A percentile compares a stretch with the other conserved stretches of the same genome.
Conservation (phyloP, 2,113 vertebrate species). For the Microtus oregoni region DNA sequence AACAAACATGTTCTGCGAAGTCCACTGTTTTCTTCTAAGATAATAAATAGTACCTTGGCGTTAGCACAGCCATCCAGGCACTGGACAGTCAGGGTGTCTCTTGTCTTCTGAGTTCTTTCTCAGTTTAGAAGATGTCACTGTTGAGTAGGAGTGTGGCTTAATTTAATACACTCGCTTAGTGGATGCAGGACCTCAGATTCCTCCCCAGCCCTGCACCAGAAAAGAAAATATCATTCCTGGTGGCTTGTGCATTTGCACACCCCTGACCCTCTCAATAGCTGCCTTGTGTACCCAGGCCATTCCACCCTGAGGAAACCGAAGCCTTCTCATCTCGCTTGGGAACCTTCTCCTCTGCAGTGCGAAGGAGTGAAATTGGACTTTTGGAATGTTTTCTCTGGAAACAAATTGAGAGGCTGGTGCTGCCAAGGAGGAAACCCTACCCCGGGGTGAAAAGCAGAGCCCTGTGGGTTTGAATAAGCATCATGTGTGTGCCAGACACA, state of each 20-base stretch:
- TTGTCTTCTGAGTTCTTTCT: neutral
- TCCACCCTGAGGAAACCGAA: neutral
- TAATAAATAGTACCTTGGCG: too few relatives aligned
- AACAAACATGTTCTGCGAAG: neutral
- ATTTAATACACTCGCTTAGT: neutral
- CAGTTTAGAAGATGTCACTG: neutral
- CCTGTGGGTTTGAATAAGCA: constrained; percentile 16
- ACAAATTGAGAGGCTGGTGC: neutral
- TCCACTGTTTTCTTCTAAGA: neutral
- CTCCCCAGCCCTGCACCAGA: neutral
- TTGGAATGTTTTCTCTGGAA: constrained; percentile 66
- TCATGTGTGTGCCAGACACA: neutral
- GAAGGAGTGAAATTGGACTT: constrained; percentile 31
- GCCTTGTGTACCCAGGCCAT: neutral
- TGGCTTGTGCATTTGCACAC: neutral
- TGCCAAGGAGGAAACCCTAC: constrained; percentile 52
- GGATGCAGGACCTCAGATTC: neutral
- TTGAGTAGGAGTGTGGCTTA: neutral
- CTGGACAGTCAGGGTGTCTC: accelerated
- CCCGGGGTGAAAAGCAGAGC: neutral
- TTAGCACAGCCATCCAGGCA: accelerated
- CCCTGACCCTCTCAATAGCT: neutral
- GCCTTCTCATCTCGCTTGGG: neutral
- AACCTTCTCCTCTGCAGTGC: neutral
- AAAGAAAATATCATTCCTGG: neutral